Conservation (phyloP, 2,888 invertebrate species). For the Tyria jacobaeae region DNA sequence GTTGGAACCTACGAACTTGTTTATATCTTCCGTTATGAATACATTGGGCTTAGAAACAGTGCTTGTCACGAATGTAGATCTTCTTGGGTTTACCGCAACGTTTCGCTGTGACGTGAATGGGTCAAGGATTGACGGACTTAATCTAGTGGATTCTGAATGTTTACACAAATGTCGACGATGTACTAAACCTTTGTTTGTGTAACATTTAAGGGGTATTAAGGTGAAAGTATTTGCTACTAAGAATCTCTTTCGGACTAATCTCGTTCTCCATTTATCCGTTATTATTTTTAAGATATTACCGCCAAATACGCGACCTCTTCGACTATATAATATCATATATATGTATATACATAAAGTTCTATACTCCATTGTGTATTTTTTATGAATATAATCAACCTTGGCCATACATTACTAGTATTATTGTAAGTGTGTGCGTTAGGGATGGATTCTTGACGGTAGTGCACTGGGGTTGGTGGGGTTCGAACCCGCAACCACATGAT, state of each 20-base stretch:
- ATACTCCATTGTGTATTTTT: no score
- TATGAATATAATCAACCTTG: no score
- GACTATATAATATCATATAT: no score
- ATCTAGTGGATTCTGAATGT: conserved; percentile 31
- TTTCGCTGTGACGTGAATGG: conserved; percentile 25
- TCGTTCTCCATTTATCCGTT: background rate
- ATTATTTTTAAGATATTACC: background rate
- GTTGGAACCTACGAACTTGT: background rate
- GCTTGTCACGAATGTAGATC: conserved; percentile 20
- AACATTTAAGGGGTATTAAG: conserved; percentile 14
- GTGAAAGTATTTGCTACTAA: background rate
- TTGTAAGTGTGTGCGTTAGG: no score
- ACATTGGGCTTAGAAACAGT: conserved; percentile 14
- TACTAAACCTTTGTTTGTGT: conserved; percentile 15
- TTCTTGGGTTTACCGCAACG: conserved; percentile 27
- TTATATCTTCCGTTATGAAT: background rate
- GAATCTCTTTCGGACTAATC: background rate
- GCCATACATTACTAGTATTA: no score
- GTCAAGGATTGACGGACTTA: conserved; percentile 30
- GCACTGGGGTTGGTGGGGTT: no score
- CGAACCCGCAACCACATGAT: no score
- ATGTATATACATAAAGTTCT: no score
- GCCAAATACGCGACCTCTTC: background rate
- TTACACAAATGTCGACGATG: conserved; percentile 10
- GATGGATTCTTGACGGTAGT: no score